These are phyloP conservation scores for Megastigmus dorsalis DNA, from an alignment of 2,888 invertebrate species.

Conservation along the genomic window DNA sequence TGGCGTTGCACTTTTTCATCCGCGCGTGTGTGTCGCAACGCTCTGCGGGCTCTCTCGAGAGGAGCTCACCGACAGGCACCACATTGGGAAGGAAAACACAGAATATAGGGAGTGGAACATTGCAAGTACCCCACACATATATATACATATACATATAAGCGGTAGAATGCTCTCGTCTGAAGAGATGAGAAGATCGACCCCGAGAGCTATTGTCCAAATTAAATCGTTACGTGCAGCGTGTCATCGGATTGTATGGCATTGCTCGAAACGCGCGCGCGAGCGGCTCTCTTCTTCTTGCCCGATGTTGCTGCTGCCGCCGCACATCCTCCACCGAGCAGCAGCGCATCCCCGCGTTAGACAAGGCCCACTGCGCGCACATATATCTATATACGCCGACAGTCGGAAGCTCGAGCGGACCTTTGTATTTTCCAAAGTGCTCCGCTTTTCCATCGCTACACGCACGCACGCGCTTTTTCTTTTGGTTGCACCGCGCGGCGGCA, in stretches of 20 bases:
- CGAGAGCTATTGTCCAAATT: conserved; percentile 31
- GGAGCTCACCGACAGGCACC: too few species aligned
- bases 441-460: not conserved
- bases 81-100: not conserved
- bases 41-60: not conserved
- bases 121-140: too few species aligned
- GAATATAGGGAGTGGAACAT: too few species aligned
- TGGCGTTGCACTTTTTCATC: not conserved
- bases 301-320: too few species aligned
- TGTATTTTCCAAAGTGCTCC: not conserved
- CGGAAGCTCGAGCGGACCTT: not conserved
- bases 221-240: conserved; percentile 47
- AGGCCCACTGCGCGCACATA: too few species aligned
- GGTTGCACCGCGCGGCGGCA: too few species aligned
- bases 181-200: not conserved
- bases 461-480: too few species aligned
- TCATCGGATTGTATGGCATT: conserved; percentile 50
- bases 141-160: too few species aligned
- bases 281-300: too few species aligned
- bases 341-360: not conserved
- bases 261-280: not conserved
- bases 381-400: not conserved
- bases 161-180: not conserved
- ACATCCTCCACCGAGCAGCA: too few species aligned
- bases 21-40: not conserved